phyloP scores from a whole-genome alignment of 2,888 invertebrate species.

The Abrostola triplasia region DNA sequence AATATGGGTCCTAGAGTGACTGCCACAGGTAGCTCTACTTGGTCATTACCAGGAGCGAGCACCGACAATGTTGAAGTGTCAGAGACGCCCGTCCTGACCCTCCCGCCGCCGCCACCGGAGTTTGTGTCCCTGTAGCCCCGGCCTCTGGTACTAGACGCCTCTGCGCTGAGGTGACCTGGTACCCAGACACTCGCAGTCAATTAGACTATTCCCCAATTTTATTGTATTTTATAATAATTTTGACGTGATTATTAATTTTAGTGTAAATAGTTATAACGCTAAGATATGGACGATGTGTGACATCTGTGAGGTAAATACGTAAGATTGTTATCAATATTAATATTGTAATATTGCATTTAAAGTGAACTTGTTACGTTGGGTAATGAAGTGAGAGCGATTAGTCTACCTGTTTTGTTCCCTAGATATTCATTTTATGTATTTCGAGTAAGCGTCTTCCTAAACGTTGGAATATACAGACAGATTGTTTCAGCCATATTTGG shows the following conservation, averaged over 20 bases:
- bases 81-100: conserved; percentile 80
- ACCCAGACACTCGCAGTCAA: conserved; percentile 79
- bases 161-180: conserved; percentile 85
- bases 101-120: conserved; percentile 89
- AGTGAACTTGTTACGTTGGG: conserved; percentile 78
- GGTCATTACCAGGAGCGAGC: conserved; percentile 92
- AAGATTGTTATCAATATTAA: conserved; percentile 86
- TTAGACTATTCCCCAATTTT: conserved; percentile 84
- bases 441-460: conserved; percentile 82
- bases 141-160: conserved; percentile 84
- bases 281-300: conserved; percentile 81
- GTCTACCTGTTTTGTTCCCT: conserved; percentile 74
- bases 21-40: conserved; percentile 94
- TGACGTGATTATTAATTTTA: conserved; percentile 74
- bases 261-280: conserved; percentile 76
- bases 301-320: conserved; percentile 84
- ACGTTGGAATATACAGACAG: conserved; percentile 54
- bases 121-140: conserved; percentile 86
- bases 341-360: conserved; percentile 76
- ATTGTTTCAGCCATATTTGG: conserved; percentile 48
- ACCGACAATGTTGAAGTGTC: conserved; percentile 75
- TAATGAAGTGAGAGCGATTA: conserved; percentile 67
- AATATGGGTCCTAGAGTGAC: conserved; percentile 97
- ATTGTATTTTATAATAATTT: conserved; percentile 77
- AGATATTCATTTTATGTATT: conserved; percentile 78